Conservation (phyloP, 2,797 vertebrate genomes). For the Poecilia wingei region DNA sequence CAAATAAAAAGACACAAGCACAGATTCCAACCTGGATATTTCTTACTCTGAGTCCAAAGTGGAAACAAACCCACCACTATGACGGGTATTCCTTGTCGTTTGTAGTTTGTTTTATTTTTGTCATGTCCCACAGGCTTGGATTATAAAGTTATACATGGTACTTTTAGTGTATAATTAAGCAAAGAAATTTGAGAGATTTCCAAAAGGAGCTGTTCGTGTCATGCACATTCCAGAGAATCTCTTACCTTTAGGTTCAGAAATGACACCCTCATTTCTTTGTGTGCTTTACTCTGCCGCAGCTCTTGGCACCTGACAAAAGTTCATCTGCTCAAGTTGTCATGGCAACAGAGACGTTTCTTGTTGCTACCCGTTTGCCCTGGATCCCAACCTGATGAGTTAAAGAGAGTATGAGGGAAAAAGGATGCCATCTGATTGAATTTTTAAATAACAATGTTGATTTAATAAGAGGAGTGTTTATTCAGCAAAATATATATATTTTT, state of each 20-base stretch:
- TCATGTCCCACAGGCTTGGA: neutral
- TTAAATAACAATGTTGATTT: conserved; percentile 44
- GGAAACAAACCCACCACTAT: conserved; percentile 1
- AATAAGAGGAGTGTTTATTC: conserved; percentile 38
- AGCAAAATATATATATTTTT: conserved; percentile 20
- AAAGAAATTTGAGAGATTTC: neutral
- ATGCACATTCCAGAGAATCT: neutral
- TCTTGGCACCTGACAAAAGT: conserved; percentile 77
- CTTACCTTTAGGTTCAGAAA: neutral
- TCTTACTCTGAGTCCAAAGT: neutral
- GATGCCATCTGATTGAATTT: conserved; percentile 40
- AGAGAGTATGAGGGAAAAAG: neutral
- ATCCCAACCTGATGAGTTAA: conserved; percentile 36
- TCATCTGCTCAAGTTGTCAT: conserved; percentile 72
- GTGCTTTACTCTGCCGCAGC: conserved; percentile 57
- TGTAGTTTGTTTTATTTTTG: neutral
- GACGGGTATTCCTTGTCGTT: neutral
- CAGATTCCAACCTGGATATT: neutral
- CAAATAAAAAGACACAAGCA: neutral
- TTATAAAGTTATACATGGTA: neutral
- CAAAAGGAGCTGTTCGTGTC: neutral
- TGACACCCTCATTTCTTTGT: conserved; percentile 3
- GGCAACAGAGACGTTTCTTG: conserved; percentile 67
- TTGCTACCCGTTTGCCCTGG: conserved; percentile 56
- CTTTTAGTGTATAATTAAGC: neutral